Base-by-base conservation (phyloP, 2,888 invertebrate genomes). In the Diogma glabrata region DNA sequence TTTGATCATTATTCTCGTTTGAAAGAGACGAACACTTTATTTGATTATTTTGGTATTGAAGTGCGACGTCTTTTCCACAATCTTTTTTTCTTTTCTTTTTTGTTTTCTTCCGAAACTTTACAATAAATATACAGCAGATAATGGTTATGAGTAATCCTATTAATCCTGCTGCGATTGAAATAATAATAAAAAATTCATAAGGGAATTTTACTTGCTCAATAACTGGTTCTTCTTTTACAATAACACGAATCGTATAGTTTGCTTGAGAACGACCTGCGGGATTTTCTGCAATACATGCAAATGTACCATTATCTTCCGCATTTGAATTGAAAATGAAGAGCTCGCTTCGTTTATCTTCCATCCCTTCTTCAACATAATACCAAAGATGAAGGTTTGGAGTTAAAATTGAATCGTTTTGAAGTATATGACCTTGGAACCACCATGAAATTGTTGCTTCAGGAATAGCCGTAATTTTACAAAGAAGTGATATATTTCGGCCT, bases 241-340 rank as follows among this genome's bases (percentile, higher is more conserved):
- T 75, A 47, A 88, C 79, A 56, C 81, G 75, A 57, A 92, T 75
- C 2, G 91, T 89, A 60, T 87, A 87, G 67, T 92, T 91, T 53
- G 85, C 82, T 57, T 79, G 81, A 1, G 82, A 77, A 52, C 75
- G 77, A 12, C 92, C 92, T 1, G 91, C 92, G 14, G 82, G 78
- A 65, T 92, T 92, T 63, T 87, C 87, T 0, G 91, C 91, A 12
- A 84, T 75, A 66, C 92, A 93, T 4, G 84, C 78, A 64, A 88
- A 91, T 8, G 85, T 87, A 5, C 91, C 91, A 61, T 90, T 89
- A 63, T 90, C 87, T 56, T 84, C 85, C 33, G 76, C 76, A 26
- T 81, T 82, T 19, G 85, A 81, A 64, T 86, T 85, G 61, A 81
- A 81, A 60, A 89, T 84, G 62, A 84, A 82, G 52, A 89, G 74